phyloP scores from a whole-genome alignment of 2,888 invertebrate species.

The Marronus borbonicus region DNA sequence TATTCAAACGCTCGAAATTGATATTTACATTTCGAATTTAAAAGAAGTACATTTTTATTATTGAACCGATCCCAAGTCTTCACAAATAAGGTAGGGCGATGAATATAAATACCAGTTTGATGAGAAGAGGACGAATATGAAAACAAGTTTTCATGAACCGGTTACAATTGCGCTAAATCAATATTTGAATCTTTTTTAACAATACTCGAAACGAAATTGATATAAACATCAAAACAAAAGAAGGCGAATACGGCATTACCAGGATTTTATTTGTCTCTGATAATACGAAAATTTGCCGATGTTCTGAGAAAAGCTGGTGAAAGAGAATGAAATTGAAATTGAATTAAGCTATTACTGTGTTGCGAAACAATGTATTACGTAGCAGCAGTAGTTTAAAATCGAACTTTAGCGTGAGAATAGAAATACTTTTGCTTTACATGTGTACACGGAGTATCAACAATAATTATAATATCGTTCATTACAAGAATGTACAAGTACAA shows the following conservation, averaged over 20 bases:
- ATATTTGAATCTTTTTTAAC: background rate
- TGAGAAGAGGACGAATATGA: background rate
- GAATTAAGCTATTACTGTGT: background rate
- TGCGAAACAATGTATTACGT: too few species aligned
- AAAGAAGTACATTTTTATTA: constrained; percentile 33
- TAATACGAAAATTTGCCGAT: background rate
- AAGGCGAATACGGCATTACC: background rate
- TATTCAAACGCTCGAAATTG: constrained; percentile 24
- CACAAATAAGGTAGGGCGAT: background rate
- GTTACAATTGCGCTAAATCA: background rate
- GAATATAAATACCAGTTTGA: constrained; percentile 1
- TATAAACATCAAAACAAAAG: constrained; percentile 6
- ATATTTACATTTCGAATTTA: constrained; percentile 37
- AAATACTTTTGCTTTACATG: too few species aligned
- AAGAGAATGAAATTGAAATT: background rate
- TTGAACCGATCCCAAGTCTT: constrained; percentile 1
- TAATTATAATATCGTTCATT: too few species aligned
- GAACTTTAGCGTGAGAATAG: too few species aligned
- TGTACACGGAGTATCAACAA: too few species aligned
- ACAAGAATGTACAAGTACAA: too few species aligned
- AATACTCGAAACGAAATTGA: background rate
- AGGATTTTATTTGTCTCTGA: background rate
- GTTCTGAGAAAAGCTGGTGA: background rate
- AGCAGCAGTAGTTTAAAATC: too few species aligned
- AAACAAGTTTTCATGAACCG: background rate